A percentile compares a stretch with the other conserved stretches of the same genome.
Evolutionary conservation across 2,888 invertebrate species (phyloP).

Genomic region (Cecidostiba fungosa): DNA sequence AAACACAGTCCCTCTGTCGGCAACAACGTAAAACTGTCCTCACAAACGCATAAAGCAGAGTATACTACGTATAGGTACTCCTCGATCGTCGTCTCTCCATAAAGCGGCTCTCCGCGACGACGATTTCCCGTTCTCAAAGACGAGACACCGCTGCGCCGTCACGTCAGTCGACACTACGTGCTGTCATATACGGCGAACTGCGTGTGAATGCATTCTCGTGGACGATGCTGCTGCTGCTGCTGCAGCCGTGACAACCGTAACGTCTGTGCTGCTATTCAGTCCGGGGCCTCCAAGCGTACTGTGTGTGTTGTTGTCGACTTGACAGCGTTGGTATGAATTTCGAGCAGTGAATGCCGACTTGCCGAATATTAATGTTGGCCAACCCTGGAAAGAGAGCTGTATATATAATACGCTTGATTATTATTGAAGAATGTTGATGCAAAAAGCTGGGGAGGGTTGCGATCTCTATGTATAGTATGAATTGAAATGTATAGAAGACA

Average conservation of each 20-base stretch:
- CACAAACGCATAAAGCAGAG: no score
- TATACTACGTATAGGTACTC: background rate
- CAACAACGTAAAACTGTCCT: constrained; percentile 28
- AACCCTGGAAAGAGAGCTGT: background rate
- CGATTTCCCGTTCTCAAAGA: background rate
- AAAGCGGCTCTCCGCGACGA: background rate
- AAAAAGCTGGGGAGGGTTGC: background rate
- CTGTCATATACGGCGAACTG: background rate
- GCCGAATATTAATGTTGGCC: constrained; percentile 31
- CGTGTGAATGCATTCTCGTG: background rate
- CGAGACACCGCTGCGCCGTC: background rate
- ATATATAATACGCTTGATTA: no score
- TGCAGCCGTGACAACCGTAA: background rate
- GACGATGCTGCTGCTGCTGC: background rate
- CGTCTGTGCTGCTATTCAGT: background rate
- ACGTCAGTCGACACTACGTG: background rate
- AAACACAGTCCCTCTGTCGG: background rate
- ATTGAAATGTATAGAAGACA: background rate
- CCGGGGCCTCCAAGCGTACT: background rate
- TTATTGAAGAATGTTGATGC: background rate
- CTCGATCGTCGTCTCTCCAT: constrained; percentile 1
- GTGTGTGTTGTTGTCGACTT: background rate
- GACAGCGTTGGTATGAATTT: constrained; percentile 20
- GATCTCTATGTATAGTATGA: background rate
- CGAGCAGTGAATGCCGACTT: constrained; percentile 25